phyloP scores from a whole-genome alignment of 2,113 vertebrate species.

The Oceanites oceanicus region DNA sequence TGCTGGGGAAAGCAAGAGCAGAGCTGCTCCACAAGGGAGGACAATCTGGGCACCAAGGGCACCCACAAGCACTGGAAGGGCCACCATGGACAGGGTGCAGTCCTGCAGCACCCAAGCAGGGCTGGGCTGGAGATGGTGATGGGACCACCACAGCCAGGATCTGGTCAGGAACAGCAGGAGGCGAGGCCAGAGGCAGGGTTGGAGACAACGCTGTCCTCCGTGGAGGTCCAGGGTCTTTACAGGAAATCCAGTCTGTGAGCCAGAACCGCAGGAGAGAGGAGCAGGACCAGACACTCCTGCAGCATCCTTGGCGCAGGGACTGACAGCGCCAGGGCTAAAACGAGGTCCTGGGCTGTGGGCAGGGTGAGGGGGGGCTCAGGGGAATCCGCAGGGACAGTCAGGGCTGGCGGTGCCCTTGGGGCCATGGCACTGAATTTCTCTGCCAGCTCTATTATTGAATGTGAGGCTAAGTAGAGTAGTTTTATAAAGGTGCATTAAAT shows the following conservation, averaged over 20 bases:
- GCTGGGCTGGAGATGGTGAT: background rate
- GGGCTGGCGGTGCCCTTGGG: accelerated
- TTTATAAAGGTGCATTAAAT: background rate
- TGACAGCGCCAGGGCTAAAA: background rate
- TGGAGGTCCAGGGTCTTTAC: background rate
- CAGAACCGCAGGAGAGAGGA: background rate
- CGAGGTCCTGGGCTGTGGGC: background rate
- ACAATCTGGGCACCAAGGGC: accelerated
- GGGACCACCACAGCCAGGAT: background rate
- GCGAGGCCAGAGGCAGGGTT: background rate
- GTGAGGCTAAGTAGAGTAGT: background rate
- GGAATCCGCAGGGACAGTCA: background rate
- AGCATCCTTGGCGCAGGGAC: background rate
- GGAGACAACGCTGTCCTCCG: background rate
- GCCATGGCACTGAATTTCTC: background rate
- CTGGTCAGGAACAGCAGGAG: background rate
- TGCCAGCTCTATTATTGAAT: background rate
- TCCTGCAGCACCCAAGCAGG: background rate
- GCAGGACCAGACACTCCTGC: background rate
- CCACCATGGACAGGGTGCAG: background rate
- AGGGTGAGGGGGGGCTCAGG: background rate
- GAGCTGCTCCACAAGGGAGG: background rate
- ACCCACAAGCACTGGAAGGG: background rate
- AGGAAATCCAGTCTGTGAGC: background rate
- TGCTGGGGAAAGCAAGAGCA: background rate